Conservation (phyloP, 2,113 vertebrate species). For the Toxostoma redivivum region DNA sequence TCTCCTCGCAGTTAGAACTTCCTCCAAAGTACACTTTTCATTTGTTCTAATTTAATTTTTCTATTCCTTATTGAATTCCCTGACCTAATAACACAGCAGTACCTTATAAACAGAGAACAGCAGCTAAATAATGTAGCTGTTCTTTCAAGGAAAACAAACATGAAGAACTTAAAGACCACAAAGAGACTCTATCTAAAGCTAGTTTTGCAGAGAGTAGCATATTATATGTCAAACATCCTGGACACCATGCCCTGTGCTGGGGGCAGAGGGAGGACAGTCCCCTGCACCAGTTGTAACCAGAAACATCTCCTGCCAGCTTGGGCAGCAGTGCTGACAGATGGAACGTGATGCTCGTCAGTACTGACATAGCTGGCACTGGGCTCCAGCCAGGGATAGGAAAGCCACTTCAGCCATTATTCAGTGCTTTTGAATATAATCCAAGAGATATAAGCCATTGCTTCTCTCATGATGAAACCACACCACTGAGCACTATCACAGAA, state of each 20-base stretch:
- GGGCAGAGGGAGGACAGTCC: neutral
- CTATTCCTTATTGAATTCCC: neutral
- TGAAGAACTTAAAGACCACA: neutral
- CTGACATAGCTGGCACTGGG: neutral
- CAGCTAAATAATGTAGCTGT: neutral
- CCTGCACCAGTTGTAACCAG: neutral
- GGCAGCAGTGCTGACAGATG: neutral
- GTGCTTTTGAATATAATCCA: neutral
- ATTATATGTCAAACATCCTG: fast-evolving
- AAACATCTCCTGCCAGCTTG: neutral
- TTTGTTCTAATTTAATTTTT: neutral
- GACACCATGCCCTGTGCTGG: neutral
- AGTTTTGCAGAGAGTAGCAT: neutral
- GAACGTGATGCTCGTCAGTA: neutral
- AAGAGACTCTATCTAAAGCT: neutral
- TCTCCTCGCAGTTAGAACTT: neutral
- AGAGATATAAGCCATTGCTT: neutral
- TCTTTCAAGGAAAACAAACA: neutral
- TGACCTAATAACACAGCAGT: neutral
- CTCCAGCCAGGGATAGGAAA: neutral
- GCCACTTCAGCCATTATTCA: neutral
- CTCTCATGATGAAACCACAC: neutral
- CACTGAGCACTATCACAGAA: neutral
- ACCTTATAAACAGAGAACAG: neutral
- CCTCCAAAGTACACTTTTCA: neutral